Conservation (phyloP, 1,140 invertebrate genomes). For the Heterodera schachtii region DNA sequence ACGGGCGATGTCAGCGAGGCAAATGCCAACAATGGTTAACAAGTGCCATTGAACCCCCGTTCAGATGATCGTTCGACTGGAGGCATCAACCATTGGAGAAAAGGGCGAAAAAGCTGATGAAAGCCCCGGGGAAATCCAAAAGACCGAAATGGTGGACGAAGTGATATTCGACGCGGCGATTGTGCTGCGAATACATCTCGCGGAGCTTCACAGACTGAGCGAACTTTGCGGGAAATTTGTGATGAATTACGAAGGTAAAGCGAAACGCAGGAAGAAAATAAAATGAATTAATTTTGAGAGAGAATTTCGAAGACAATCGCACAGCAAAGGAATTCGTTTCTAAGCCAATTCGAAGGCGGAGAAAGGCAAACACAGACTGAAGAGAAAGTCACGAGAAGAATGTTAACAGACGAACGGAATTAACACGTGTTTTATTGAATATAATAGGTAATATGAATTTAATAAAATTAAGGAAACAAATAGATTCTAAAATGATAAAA, state of each 20-base stretch:
- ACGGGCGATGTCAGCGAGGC: not conserved
- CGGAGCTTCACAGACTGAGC: conserved; percentile 3
- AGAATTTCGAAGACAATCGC: not conserved
- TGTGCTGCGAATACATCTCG: conserved; percentile 5
- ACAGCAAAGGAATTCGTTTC: not conserved
- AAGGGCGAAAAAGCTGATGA: not conserved
- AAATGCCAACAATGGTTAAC: not conserved
- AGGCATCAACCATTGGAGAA: not conserved
- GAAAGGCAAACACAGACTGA: not conserved
- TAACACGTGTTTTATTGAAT: too few relatives aligned
- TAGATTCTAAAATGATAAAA: too few relatives aligned
- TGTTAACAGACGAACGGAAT: too few relatives aligned
- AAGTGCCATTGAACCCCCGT: not conserved
- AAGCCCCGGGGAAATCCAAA: not conserved
- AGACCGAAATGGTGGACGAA: not conserved
- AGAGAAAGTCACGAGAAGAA: too few relatives aligned
- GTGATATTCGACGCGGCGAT: not conserved
- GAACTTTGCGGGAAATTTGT: not conserved
- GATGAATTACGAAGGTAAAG: not conserved
- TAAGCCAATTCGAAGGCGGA: not conserved
- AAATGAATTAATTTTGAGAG: not conserved
- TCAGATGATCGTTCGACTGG: not conserved
- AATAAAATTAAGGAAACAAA: too few relatives aligned
- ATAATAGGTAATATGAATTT: too few relatives aligned
- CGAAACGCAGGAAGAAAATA: too few relatives aligned